These are phyloP conservation scores for Catharus ustulatus DNA, from an alignment of 2,797 vertebrate genomes.

Conservation along the genomic window DNA sequence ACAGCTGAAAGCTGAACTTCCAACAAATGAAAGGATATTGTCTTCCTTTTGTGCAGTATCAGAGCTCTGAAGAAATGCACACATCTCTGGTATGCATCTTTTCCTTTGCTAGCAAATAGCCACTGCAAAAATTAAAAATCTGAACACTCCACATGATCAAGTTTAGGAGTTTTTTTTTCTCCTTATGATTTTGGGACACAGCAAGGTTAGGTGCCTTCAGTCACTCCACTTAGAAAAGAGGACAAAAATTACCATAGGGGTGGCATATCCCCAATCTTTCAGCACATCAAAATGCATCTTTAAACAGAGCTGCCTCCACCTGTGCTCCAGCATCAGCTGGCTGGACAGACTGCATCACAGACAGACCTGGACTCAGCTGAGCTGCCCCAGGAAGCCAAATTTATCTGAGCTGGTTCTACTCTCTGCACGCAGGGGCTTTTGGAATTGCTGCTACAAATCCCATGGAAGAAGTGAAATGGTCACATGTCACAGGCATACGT, in stretches of 20 bases:
- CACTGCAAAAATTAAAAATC: accelerated
- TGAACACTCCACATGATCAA: accelerated
- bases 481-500: neutral
- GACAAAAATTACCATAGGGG: neutral
- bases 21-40: neutral
- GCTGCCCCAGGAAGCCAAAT: neutral
- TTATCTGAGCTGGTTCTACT: accelerated
- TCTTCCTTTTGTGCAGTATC: neutral
- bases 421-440: accelerated
- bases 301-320: too few species aligned
- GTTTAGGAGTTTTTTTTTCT: too few species aligned
- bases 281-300: accelerated
- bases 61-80: neutral
- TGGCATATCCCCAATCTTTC: accelerated
- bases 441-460: neutral
- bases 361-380: neutral
- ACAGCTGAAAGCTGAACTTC: neutral
- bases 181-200: neutral
- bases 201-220: neutral
- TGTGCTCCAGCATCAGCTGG: neutral
- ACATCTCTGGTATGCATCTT: neutral
- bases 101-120: neutral
- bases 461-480: neutral
- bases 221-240: neutral
- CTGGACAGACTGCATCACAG: accelerated